phyloP scores from a whole-genome alignment of 2,113 vertebrate genomes.

The Ploceus nigricollis region DNA sequence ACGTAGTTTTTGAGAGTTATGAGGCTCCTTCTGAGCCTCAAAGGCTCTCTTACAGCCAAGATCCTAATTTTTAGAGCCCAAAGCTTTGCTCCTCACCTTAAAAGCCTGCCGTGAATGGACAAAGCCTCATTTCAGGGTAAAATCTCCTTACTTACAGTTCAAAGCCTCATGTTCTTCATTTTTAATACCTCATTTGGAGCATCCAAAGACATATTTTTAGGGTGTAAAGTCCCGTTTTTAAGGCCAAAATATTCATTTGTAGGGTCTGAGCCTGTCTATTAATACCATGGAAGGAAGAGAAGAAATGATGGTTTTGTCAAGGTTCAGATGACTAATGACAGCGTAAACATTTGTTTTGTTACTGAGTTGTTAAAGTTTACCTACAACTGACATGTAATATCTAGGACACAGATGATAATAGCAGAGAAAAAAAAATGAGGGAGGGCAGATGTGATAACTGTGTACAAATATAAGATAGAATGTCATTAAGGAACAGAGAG shows the following conservation, averaged over 20 bases:
- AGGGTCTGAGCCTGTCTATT: no score
- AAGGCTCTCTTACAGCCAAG: neutral
- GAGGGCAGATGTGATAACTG: neutral
- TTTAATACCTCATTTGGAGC: neutral
- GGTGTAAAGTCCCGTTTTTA: neutral
- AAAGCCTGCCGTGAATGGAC: neutral
- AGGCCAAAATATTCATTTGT: neutral
- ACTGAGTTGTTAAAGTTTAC: neutral
- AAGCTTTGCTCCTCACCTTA: accelerated
- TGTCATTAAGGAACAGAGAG: neutral
- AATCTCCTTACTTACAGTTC: neutral
- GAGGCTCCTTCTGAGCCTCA: neutral
- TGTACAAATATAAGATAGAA: neutral
- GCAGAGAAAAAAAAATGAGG: neutral
- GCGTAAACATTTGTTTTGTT: neutral
- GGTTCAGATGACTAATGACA: neutral
- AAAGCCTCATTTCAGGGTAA: neutral
- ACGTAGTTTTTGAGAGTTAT: neutral
- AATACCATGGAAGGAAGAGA: neutral
- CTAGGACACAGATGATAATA: neutral
- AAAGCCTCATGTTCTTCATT: neutral
- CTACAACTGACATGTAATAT: neutral
- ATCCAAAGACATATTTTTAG: neutral
- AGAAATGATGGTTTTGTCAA: neutral
- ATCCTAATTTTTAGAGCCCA: neutral